Base-by-base conservation (phyloP, 2,888 invertebrate genomes). In the Trichopria drosophilae region DNA sequence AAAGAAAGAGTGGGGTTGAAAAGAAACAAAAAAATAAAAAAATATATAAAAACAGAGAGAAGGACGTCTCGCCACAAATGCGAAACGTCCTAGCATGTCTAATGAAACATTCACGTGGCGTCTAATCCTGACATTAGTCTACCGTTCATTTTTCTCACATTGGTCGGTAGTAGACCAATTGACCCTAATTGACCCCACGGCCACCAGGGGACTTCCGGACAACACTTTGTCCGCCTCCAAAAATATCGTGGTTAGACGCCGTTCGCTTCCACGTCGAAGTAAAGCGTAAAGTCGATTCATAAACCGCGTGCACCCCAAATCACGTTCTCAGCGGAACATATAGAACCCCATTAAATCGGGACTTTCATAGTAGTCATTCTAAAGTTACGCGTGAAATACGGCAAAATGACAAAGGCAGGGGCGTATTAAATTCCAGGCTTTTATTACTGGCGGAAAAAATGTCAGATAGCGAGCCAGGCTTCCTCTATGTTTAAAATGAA, bases 291-390 rank as follows among this genome's bases (percentile, higher is more conserved):
- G 43, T 54, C 18, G 47, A 42, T 51, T 41, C 43, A 34, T 44
- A 53, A n/a, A n/a, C 47, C 36, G 42, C 37, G n/a, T n/a, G 41
- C 57, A 55, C 58, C 60, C 62, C 47, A 51, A 60, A 58, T 52
- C 53, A 51, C 54, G 50, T 52, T 54, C 54, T 47, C 47, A 53
- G 31, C 48, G 26, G 56, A 50, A 52, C 54, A 48, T 43, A 52
- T 46, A 42, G 54, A 52, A 52, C 56, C 50, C 56, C 49, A 58
- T 59, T 59, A 58, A 58, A 58, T 49, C 51, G 44, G 49, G 43
- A 57, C 57, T 55, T 57, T 58, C 57, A 54, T 51, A 57, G 58
- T 47, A 56, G 55, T 48, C 55, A 43, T 53, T 53, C 47, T 53
- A 55, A 55, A 55, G 39, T 60, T 45, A 45, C 54, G 42, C 47